phyloP scores from a whole-genome alignment of 2,888 invertebrate genomes.

The Cordilura impudica region DNA sequence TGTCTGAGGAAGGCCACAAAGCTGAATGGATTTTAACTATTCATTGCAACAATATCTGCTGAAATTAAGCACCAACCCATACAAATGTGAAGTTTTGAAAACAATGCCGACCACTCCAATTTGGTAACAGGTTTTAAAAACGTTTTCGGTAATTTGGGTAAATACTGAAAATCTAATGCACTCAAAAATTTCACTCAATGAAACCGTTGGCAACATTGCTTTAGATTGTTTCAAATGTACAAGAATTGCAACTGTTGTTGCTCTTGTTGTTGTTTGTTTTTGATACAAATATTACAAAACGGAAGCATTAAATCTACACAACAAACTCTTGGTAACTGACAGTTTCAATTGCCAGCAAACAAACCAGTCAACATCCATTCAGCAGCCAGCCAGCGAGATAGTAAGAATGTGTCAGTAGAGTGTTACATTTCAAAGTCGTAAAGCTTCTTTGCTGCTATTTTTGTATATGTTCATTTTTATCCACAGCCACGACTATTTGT shows the following conservation, averaged over 20 bases:
- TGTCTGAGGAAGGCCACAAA: too few relatives aligned
- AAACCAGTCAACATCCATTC: background rate
- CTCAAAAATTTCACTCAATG: too few relatives aligned
- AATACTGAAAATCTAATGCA: too few relatives aligned
- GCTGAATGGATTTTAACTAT: too few relatives aligned
- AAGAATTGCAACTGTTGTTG: background rate
- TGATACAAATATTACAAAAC: background rate
- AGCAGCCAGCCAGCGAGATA: background rate
- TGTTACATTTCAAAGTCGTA: conserved; percentile 1
- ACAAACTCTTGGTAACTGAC: conserved; percentile 23
- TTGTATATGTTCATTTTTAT: background rate
- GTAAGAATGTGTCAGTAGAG: background rate
- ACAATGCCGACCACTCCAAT: too few relatives aligned
- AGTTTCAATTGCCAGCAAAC: conserved; percentile 27
- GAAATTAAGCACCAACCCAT: too few relatives aligned
- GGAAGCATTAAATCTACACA: conserved; percentile 11
- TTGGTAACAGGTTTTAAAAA: too few relatives aligned
- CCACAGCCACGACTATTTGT: background rate
- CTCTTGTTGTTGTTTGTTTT: background rate
- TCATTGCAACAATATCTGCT: too few relatives aligned
- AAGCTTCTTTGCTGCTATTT: background rate
- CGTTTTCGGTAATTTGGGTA: too few relatives aligned
- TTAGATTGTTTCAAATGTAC: background rate
- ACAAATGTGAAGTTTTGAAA: too few relatives aligned
- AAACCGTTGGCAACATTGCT: too few relatives aligned